These are phyloP conservation scores for Eira barbara DNA, from an alignment of 2,113 vertebrate genomes.

Conservation along the genomic window DNA sequence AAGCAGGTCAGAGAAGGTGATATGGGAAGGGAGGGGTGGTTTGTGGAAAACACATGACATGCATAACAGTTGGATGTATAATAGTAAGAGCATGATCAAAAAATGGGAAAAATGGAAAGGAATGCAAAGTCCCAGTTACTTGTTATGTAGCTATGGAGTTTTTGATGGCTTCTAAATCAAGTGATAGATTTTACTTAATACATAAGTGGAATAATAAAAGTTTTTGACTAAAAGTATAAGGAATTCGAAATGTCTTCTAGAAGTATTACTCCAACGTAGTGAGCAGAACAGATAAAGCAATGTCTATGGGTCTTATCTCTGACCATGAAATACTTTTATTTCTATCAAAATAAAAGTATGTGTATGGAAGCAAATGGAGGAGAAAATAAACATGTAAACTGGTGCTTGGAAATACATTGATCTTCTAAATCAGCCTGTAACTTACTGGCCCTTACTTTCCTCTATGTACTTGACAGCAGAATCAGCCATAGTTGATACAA, in stretches of 20 bases:
- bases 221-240: not conserved
- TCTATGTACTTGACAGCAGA: not conserved
- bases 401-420: not conserved
- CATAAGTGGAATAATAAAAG: not conserved
- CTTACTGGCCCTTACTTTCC: not conserved
- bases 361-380: not conserved
- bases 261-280: not conserved
- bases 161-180: not conserved
- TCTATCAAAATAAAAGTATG: not conserved
- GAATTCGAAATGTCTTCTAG: not conserved
- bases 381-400: not conserved
- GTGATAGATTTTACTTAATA: not conserved
- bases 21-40: not conserved
- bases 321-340: not conserved
- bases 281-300: not conserved
- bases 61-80: not conserved
- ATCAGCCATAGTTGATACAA: not conserved
- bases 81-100: not conserved
- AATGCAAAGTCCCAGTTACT: not conserved
- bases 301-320: not conserved
- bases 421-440: not conserved
- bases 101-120: not conserved
- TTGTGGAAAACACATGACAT: not conserved
- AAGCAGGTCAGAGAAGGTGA: not conserved
- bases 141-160: not conserved